phyloP scores from a whole-genome alignment of 2,888 invertebrate species.

The Plagodis dolabraria region DNA sequence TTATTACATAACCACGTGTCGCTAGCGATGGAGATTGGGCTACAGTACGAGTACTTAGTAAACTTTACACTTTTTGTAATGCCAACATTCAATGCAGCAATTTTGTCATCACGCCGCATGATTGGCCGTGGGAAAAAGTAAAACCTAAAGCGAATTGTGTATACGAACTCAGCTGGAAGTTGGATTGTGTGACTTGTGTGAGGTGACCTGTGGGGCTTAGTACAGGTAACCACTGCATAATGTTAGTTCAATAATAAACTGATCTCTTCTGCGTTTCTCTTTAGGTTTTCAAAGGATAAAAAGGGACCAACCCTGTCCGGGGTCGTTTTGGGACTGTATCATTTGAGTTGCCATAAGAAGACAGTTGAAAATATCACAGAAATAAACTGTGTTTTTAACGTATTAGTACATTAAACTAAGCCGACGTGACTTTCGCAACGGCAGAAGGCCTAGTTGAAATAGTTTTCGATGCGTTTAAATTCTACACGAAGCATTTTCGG shows the following conservation, averaged over 20 bases:
- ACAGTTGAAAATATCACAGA: no score
- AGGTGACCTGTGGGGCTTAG: constrained; percentile 1
- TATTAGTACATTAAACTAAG: no score
- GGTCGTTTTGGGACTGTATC: no score
- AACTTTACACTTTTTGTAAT: constrained; percentile 10
- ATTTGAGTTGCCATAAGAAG: no score
- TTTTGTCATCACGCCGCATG: constrained; percentile 26
- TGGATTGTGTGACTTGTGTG: not conserved
- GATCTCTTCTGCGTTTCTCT: no score
- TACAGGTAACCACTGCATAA: not conserved
- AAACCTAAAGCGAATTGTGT: constrained; percentile 17
- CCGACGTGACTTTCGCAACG: no score
- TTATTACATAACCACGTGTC: not conserved
- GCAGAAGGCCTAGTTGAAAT: no score
- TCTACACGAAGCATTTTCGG: no score
- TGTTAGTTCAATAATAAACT: no score
- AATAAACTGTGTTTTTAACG: no score
- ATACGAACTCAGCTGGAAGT: not conserved
- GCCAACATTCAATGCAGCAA: constrained; percentile 13
- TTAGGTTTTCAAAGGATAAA: not conserved
- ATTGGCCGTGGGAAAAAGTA: constrained; percentile 30
- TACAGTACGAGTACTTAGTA: not conserved
- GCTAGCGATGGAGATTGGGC: constrained; percentile 1
- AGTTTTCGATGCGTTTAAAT: no score
- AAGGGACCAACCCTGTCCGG: not conserved